Base-by-base conservation (phyloP, 2,797 vertebrate genomes). In the Paratrypauchen microcephalus region DNA sequence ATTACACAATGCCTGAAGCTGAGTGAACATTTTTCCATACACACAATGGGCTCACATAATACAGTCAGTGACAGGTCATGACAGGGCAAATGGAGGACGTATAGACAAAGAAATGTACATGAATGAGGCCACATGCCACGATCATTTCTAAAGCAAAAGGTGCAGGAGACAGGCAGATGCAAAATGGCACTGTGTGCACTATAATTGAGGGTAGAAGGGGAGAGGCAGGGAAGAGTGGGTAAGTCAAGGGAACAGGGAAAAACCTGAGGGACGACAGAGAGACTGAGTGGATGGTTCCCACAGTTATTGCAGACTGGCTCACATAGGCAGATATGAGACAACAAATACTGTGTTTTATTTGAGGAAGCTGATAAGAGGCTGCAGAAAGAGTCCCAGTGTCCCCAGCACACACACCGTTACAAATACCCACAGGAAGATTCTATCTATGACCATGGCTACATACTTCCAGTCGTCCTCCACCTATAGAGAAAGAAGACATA, bases 381-480 rank as follows among this genome's bases (percentile, higher is more conserved):
- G 96, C 16, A 97, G 85, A 87, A 97, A 97, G 52, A 98, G 92
- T 57, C 96, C 96, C 58, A 92, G 81, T 4, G 96, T 93, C 71
- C 96, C 96, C 84, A 95, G 90, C 45, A 97, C 92, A 87, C 96
- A 97, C 69, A 97, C 83, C 2, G 93, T 91, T 77, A 96, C 93
- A 87, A 97, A 97, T 11, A 97, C 92, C 96, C 96, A 97, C 48
- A 98, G 92, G 86, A 98, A 97, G 69, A 97, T 95, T 90, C 97
- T 94, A 87, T 98, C 92, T 28, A 93, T 93, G 83, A 93, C 92
- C 92, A 93, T 93, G 80, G 92, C 92, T 0, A 93, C 92, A 0
- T 97, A 97, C 77, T 97, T 97, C 96, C 97, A 98, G 83, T 97
- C 95, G 48, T 97, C 95, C 89, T 96, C 95, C 74, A 96, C 95